Percentiles rank a stretch among this genome's conserved stretches.
Evolutionary conservation across 2,797 vertebrate species (phyloP).

Genomic region (Rhodeus uyekii): DNA sequence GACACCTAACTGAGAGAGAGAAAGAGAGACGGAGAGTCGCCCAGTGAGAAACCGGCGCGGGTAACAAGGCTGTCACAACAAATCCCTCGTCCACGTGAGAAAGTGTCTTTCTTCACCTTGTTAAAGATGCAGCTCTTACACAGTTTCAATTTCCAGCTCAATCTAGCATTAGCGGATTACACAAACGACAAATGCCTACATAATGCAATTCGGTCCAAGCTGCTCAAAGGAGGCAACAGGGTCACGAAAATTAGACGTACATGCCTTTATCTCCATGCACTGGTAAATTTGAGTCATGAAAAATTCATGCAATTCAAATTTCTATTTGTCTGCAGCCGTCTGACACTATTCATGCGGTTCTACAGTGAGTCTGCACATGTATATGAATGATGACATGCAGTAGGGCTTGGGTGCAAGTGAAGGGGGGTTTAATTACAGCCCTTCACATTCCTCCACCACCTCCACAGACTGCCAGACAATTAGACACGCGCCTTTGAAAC

Average conservation of each 20-base stretch:
- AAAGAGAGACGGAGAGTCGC: conserved; percentile 10
- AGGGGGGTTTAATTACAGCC: conserved; percentile 34
- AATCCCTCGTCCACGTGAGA: conserved; percentile 39
- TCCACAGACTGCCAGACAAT: conserved; percentile 46
- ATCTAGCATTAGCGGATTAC: conserved; percentile 23
- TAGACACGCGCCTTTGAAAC: conserved; percentile 48
- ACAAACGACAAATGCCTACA: conserved; percentile 19
- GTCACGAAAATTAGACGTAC: conserved; percentile 28
- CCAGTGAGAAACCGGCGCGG: conserved; percentile 32
- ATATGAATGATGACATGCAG: conserved; percentile 33
- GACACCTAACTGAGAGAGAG: conserved; percentile 15
- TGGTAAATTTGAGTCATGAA: conserved; percentile 39
- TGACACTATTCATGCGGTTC: conserved; percentile 20
- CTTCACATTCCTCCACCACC: conserved; percentile 46
- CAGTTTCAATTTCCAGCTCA: conserved; percentile 16
- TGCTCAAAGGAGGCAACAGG: conserved; percentile 20
- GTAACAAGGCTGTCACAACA: conserved; percentile 54
- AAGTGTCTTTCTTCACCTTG: conserved; percentile 30
- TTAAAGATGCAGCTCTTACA: conserved; percentile 37
- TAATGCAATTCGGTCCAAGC: conserved; percentile 11
- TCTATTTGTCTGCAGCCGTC: conserved; percentile 18
- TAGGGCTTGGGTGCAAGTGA: conserved; percentile 12
- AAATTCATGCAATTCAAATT: conserved; percentile 48
- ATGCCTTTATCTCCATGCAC: conserved; percentile 16
- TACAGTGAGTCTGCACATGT: conserved; percentile 40